phyloP scores from a whole-genome alignment of 2,797 vertebrate species.

The Oryzias sinensis region DNA sequence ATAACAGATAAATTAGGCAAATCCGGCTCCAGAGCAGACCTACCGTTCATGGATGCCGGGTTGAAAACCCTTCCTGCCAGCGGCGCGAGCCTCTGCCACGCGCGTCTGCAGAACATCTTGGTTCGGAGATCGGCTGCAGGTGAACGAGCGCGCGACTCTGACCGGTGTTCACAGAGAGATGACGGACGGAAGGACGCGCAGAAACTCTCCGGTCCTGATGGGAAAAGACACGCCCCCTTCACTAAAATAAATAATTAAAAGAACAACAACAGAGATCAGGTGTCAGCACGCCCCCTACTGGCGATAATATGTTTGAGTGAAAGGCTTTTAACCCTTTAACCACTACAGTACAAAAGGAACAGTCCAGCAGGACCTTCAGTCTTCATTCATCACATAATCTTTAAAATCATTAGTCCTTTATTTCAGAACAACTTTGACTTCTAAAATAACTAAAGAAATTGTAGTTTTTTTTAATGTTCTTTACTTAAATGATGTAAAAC shows the following conservation, averaged over 20 bases:
- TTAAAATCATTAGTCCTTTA: too few species aligned
- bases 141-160: conserved; percentile 8
- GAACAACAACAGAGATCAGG: too few species aligned
- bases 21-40: conserved; percentile 18
- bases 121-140: conserved; percentile 8
- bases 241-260: too few species aligned
- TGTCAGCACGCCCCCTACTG: conserved; percentile 27
- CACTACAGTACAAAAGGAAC: too few species aligned
- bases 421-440: too few species aligned
- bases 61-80: conserved; percentile 59
- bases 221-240: background rate
- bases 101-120: conserved; percentile 74
- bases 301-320: background rate
- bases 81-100: conserved; percentile 69
- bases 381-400: too few species aligned
- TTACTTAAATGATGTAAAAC: too few species aligned
- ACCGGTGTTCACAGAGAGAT: conserved; percentile 11
- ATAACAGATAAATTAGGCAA: too few species aligned
- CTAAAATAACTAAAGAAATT: too few species aligned
- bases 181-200: conserved; percentile 3
- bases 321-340: too few species aligned
- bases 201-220: conserved; percentile 8
- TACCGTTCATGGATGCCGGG: conserved; percentile 52
- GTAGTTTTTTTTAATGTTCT: too few species aligned
- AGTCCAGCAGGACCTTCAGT: too few species aligned